Evolutionary conservation across 2,797 vertebrate genomes (phyloP), one percentile per base, ranked within the genome.

Genomic region (Spea hammondii): DNA sequence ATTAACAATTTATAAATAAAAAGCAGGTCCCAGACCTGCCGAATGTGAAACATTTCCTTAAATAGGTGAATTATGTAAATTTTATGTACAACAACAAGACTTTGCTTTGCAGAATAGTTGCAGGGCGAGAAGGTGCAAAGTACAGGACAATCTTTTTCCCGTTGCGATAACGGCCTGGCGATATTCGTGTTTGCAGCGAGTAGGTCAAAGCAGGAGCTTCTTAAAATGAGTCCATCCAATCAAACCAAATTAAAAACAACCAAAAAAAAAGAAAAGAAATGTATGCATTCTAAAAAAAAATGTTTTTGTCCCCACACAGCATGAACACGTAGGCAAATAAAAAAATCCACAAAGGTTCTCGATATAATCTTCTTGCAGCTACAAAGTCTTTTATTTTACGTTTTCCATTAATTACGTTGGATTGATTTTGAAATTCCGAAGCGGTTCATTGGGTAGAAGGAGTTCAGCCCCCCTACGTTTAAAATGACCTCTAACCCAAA

Each of bases 21-120:
- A 89, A 91, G 89, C 94, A 91, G 91, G 95, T 98, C 95, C 93
- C 96, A 96, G 96, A 98, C 95, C 93, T 85, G 92, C 91, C 92
- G 91, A 94, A 93, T 91, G 92, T 93, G 91, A 92, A 92, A 86
- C 87, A 87, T 92, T 65, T 83, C 92, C 88, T 96, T 95, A 95
- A 96, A 95, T 94, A 93, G 91, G 92, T 92, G 92, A 90, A 89
- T 89, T 91, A 91, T 89, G 89, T 91, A 92, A 92, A 93, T 90
- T 89, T 90, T 93, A 94, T 93, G 89, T 93, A 96, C 94, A 95
- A 92, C 89, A 89, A 92, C 90, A 92, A 90, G 89, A 92, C 88
- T 91, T 90, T 92, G 92, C 88, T 91, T 90, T 92, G 92, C 88
- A 90, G 90, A 92, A 92, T 87, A 84, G 88, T 90, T 86, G 89